Evolutionary conservation across 2,797 vertebrate genomes (phyloP), one percentile per base, ranked within the genome.

Genomic region (Euphonia xanthogaster): DNA sequence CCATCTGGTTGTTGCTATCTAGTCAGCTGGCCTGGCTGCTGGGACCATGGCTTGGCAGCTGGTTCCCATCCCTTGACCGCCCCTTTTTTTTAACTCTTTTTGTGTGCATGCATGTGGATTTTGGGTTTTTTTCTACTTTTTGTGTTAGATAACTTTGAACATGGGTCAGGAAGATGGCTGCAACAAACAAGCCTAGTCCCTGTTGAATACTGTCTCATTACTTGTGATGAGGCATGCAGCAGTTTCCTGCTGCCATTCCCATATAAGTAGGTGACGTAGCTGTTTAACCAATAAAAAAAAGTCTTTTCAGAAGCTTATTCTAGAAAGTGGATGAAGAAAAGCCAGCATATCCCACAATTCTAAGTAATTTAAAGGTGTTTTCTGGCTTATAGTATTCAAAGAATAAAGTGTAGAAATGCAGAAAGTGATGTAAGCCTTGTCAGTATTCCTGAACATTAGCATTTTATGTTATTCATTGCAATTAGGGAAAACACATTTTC

Each of bases 1-100:
- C 99, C 99, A 99, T 99, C 99, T 99, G 99, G 98, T 98, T 98
- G 98, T 97, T 98, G 98, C 98, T 98, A 97, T 98, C 98, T 98
- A 98, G 98, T 99, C 99, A 99, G 99, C 98, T 99, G 99, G 98
- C 97, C 96, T 90, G 96, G 98, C 98, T 99, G 98, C 98, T 98
- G 98, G 97, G 98, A 99, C 94, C 94, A 86, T 97, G 96, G 96
- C 96, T 93, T 97, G 98, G 98, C 99, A 99, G 99, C 99, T 99
- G 99, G 98, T 99, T 98, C 96, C 97, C 98, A 98, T 98, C 98
- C 98, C 98, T 98, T 98, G 98, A 98, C 98, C 98, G 96, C 94
- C 96, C 97, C 95, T 98, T 96, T 54, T 42, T 24, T 35, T 57
- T n/a, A 30, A 24, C 14, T 68, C 19, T 73, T 58, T 61, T 92